Conservation (phyloP, 2,888 invertebrate genomes). For the Leptopilina drosophilae region DNA sequence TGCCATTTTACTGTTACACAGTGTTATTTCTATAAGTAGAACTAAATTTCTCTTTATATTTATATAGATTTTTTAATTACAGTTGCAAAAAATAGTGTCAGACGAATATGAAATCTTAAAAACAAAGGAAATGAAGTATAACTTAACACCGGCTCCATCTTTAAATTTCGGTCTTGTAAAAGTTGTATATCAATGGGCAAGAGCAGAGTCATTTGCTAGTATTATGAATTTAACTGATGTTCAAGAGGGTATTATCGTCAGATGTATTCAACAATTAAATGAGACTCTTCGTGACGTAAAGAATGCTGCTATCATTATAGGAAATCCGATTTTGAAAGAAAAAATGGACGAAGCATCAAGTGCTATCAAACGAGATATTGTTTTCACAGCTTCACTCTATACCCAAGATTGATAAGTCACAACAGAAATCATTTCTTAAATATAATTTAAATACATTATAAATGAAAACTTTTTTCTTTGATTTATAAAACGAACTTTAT, state of each 20-base stretch:
- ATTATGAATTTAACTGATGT: conserved; percentile 95
- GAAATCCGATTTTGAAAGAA: conserved; percentile 92
- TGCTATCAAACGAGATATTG: conserved; percentile 97
- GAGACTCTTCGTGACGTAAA: conserved; percentile 94
- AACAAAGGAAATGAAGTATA: conserved; percentile 80
- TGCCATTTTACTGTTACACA: no score
- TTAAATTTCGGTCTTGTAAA: conserved; percentile 94
- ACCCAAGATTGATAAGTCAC: conserved; percentile 78
- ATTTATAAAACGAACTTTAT: background rate
- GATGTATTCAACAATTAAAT: conserved; percentile 97
- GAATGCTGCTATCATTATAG: conserved; percentile 94
- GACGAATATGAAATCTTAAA: conserved; percentile 84
- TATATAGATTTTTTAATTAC: conserved; percentile 47
- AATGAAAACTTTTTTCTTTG: background rate
- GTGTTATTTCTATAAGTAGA: no score
- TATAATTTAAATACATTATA: no score
- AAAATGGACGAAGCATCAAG: conserved; percentile 97
- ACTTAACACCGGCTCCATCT: conserved; percentile 80
- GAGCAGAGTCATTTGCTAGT: conserved; percentile 93
- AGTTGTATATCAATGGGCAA: conserved; percentile 98
- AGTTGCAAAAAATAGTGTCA: conserved; percentile 86
- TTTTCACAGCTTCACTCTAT: conserved; percentile 97
- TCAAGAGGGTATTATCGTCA: conserved; percentile 98
- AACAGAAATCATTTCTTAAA: background rate
- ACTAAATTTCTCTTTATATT: no score